These are phyloP conservation scores for Ophion ventricosus DNA, from an alignment of 2,888 invertebrate genomes.

Conservation along the genomic window DNA sequence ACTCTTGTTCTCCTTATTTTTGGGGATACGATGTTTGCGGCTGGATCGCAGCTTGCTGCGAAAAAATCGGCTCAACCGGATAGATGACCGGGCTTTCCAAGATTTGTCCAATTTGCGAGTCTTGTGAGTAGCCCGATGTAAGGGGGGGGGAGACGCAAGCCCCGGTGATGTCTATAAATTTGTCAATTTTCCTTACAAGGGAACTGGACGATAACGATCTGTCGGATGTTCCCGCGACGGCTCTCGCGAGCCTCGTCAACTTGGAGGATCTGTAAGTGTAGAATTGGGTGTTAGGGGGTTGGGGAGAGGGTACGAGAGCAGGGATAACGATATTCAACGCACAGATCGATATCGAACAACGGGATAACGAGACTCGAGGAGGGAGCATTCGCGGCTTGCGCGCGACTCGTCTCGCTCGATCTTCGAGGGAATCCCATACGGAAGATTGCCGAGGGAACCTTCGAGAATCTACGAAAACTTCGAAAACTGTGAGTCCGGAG, in stretches of 20 bases:
- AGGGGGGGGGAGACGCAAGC: background rate
- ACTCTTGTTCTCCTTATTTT: background rate
- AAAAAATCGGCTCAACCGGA: slow-evolving; percentile 92
- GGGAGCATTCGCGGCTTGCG: slow-evolving; percentile 88
- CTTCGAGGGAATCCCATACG: slow-evolving; percentile 87
- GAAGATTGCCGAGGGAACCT: slow-evolving; percentile 76
- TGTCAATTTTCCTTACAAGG: slow-evolving; percentile 84
- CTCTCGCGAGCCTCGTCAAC: slow-evolving; percentile 89
- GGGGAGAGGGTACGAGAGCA: no score
- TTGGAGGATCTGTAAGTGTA: slow-evolving; percentile 93
- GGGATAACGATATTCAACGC: background rate
- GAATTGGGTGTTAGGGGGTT: no score
- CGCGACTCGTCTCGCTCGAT: slow-evolving; percentile 90
- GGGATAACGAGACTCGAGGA: slow-evolving; percentile 90
- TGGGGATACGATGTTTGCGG: no score
- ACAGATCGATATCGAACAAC: slow-evolving; percentile 93
- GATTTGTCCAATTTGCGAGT: slow-evolving; percentile 91
- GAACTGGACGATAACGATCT: slow-evolving; percentile 91
- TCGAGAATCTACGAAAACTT: slow-evolving; percentile 88
- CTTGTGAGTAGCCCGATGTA: slow-evolving; percentile 96
- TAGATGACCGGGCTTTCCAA: slow-evolving; percentile 91
- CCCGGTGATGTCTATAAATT: background rate
- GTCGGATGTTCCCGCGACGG: slow-evolving; percentile 88
- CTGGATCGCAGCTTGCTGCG: slow-evolving; percentile 90
- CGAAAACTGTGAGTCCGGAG: slow-evolving; percentile 89